Evolutionary conservation across 2,113 vertebrate genomes (phyloP).

Genomic region (Aepyceros melampus): DNA sequence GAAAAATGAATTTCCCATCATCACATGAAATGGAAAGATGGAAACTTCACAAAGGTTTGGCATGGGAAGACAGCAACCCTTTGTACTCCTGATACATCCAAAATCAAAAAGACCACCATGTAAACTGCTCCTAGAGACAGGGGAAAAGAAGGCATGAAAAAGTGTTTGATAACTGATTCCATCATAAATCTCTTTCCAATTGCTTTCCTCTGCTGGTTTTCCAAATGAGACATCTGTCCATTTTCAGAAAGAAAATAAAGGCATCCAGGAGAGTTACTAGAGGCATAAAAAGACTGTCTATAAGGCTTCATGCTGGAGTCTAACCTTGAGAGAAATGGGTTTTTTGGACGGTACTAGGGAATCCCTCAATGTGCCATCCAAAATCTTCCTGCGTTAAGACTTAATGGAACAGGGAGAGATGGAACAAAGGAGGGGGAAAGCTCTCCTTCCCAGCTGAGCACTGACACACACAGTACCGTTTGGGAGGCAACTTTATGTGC

Average conservation of each 20-base stretch:
- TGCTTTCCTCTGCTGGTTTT: conserved; percentile 14
- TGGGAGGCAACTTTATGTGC: conserved; percentile 82
- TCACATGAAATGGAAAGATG: not conserved
- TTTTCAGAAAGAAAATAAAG: conserved; percentile 34
- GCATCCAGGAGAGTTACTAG: not conserved
- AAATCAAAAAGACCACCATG: not conserved
- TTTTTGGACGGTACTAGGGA: not conserved
- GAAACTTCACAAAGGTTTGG: not conserved
- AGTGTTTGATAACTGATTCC: not conserved
- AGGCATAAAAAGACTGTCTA: not conserved
- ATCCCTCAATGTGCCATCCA: not conserved
- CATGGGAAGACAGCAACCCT: not conserved
- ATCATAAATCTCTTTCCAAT: conserved; percentile 23
- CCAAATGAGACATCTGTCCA: conserved; percentile 22
- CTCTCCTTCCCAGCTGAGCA: conserved; percentile 69
- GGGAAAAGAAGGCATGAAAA: not conserved
- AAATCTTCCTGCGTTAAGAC: not conserved
- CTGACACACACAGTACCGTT: conserved; percentile 54
- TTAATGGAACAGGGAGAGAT: not conserved
- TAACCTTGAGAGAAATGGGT: not conserved
- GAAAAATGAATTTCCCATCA: not conserved
- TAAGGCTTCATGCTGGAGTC: not conserved
- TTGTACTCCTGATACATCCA: not conserved
- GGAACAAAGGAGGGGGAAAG: not conserved
- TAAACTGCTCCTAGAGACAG: not conserved